phyloP scores from a whole-genome alignment of 2,888 invertebrate genomes.

The Leucophora obtusa region DNA sequence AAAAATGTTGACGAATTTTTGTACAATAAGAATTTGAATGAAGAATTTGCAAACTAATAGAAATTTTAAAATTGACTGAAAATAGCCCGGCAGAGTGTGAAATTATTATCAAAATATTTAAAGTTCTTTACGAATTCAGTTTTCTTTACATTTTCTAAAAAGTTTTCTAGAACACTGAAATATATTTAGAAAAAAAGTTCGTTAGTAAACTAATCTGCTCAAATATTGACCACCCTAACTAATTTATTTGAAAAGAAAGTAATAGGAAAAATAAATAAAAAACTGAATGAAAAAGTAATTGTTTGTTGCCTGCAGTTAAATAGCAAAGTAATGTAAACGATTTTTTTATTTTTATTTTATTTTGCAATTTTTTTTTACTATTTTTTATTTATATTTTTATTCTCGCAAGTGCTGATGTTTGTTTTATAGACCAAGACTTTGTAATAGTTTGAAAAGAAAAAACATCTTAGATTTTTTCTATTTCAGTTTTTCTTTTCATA shows the following conservation, averaged over 20 bases:
- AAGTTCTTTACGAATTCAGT: no score
- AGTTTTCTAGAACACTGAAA: no score
- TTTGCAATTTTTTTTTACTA: conserved; percentile 15
- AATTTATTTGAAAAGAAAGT: neutral
- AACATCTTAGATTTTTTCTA: neutral
- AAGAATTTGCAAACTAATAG: no score
- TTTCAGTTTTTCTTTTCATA: conserved; percentile 1
- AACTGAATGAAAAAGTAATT: conserved; percentile 45
- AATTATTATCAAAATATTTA: no score
- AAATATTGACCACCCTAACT: neutral
- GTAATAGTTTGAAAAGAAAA: neutral
- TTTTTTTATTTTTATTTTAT: conserved; percentile 7
- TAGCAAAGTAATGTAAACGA: conserved; percentile 48
- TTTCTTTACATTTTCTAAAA: no score
- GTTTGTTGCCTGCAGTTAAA: conserved; percentile 60
- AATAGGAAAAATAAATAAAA: conserved; percentile 12
- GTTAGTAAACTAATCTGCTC: no score
- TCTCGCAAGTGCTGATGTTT: conserved; percentile 53
- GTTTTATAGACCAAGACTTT: conserved; percentile 33
- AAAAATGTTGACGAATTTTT: no score
- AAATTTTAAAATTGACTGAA: no score
- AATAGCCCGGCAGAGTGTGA: no score
- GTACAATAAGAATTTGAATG: no score
- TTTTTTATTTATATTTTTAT: conserved; percentile 1
- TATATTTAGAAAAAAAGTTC: no score